phyloP scores from a whole-genome alignment of 2,113 vertebrate genomes.

The Pituophis catenifer region DNA sequence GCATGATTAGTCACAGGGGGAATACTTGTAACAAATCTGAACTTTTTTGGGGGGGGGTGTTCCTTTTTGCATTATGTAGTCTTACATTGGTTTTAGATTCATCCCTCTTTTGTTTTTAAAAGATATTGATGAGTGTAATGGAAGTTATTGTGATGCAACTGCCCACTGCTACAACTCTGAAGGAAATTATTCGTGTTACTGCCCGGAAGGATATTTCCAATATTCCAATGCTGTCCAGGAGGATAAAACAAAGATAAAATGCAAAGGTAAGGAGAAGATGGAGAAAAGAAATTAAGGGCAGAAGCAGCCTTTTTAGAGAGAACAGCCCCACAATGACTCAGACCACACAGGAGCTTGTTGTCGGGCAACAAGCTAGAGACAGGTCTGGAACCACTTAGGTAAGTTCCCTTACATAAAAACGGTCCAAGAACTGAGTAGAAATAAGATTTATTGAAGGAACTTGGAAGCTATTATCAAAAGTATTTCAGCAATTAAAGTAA shows the following conservation, averaged over 20 bases:
- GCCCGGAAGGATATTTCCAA: neutral
- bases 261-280: neutral
- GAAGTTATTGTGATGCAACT: neutral
- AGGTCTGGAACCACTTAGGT: neutral
- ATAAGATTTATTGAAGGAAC: neutral
- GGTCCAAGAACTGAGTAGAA: neutral
- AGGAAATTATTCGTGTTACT: neutral
- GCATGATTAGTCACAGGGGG: neutral
- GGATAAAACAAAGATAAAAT: neutral
- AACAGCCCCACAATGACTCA: neutral
- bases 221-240: neutral
- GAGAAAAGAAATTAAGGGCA: neutral
- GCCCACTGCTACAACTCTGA: fast-evolving
- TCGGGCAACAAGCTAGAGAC: neutral
- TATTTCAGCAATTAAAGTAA: neutral
- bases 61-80: neutral
- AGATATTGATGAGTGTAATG: slow-evolving; percentile 3
- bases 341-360: neutral
- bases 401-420: neutral
- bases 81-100: neutral
- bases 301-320: neutral
- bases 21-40: neutral
- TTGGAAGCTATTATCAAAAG: neutral
- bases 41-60: neutral
- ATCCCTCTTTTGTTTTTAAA: neutral